A percentile compares a stretch with the other conserved stretches of the same genome.
These are phyloP conservation scores for Virgularia gustaviana DNA, from an alignment of 92 coral and sea anemone species.

Conservation along the genomic window DNA sequence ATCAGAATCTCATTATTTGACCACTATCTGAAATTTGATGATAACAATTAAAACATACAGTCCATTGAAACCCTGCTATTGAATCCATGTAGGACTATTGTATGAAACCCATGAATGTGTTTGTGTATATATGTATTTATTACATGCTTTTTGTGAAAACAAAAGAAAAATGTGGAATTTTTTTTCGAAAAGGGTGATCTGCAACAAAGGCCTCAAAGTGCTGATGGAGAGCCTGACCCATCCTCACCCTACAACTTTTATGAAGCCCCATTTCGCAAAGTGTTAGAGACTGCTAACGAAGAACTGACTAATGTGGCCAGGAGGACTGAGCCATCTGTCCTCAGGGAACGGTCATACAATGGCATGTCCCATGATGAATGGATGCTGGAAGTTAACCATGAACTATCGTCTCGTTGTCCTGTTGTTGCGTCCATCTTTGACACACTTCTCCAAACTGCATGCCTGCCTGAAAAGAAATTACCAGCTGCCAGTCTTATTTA, in stretches of 20 bases:
- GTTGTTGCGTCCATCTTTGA: conserved; percentile 31
- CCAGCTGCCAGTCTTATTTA: conserved; percentile 44
- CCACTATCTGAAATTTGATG: too few relatives aligned
- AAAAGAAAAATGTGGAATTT: conserved; percentile 3
- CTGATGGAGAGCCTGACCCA: too few relatives aligned
- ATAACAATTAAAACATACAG: too few relatives aligned
- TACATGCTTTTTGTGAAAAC: too few relatives aligned
- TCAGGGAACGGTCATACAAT: conserved; percentile 34
- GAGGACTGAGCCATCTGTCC: conserved; percentile 49
- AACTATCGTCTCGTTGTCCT: conserved; percentile 32
- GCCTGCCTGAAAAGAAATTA: conserved; percentile 22
- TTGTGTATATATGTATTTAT: too few relatives aligned
- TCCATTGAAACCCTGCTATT: too few relatives aligned
- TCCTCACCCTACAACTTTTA: too few relatives aligned
- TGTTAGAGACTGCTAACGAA: conserved; percentile 35
- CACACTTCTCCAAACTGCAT: conserved; percentile 26
- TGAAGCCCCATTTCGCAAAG: background rate
- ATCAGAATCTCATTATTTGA: too few relatives aligned
- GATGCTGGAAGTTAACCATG: conserved; percentile 38
- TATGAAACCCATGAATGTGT: too few relatives aligned
- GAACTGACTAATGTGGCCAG: conserved; percentile 52
- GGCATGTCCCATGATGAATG: conserved; percentile 37
- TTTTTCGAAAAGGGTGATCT: background rate
- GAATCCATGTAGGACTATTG: too few relatives aligned
- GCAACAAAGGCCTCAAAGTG: too few relatives aligned